phyloP scores from a whole-genome alignment of 2,113 vertebrate species.

The Petrocephalus microphthalmus region DNA sequence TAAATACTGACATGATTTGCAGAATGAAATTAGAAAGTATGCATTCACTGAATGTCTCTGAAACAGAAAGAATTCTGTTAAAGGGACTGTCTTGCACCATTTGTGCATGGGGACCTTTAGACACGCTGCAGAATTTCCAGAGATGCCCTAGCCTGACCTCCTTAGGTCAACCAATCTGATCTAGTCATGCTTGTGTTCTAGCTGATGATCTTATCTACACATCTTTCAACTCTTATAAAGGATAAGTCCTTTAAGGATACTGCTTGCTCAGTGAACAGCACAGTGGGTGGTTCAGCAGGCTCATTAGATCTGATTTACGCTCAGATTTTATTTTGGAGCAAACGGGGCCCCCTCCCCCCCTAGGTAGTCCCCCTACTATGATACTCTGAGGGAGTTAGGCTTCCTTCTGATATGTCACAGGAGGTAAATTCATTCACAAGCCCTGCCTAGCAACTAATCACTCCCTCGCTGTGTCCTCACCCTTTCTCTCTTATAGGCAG shows the following conservation, averaged over 20 bases:
- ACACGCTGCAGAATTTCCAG: background rate
- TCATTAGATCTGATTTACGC: background rate
- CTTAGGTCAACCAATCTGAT: background rate
- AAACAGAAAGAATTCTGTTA: background rate
- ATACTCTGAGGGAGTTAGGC: background rate
- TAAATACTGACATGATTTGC: constrained; percentile 32
- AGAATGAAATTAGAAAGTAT: constrained; percentile 29
- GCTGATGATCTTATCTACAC: background rate
- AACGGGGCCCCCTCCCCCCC: background rate
- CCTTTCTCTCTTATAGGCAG: background rate
- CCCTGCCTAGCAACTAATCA: background rate
- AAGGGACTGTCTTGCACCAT: background rate
- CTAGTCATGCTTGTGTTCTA: background rate
- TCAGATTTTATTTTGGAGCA: background rate
- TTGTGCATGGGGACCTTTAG: background rate
- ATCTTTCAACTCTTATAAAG: background rate
- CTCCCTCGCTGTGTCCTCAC: background rate
- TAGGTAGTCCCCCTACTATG: background rate
- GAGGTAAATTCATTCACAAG: background rate
- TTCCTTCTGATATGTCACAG: background rate
- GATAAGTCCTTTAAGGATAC: background rate
- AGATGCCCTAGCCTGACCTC: background rate
- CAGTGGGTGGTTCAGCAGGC: background rate
- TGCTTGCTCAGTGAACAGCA: background rate
- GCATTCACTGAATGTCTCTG: constrained; percentile 26